These are phyloP conservation scores for Anas flavirostris DNA, from an alignment of 2,797 vertebrate genomes.

Conservation along the genomic window DNA sequence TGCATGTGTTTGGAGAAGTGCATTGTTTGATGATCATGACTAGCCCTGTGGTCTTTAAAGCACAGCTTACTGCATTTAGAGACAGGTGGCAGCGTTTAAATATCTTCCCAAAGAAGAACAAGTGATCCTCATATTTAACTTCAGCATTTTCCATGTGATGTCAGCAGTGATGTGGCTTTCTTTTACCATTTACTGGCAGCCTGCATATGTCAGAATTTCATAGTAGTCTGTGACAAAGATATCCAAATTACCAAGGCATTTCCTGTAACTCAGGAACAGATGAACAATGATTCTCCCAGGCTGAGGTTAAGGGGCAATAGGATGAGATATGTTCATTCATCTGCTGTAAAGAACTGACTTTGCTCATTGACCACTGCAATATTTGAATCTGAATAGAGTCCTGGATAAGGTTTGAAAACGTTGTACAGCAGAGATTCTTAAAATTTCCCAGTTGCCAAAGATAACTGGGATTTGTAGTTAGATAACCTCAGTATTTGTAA, in stretches of 20 bases:
- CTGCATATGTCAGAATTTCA: not conserved
- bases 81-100: not conserved
- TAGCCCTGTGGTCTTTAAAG: not conserved
- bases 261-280: not conserved
- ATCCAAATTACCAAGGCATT: not conserved
- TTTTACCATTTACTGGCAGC: not conserved
- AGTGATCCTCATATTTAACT: not conserved
- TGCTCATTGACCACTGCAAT: not conserved
- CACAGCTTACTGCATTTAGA: not conserved
- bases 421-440: not conserved
- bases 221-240: not conserved
- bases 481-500: conserved; percentile 19
- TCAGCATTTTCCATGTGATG: not conserved
- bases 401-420: not conserved
- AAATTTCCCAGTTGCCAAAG: not conserved
- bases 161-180: not conserved
- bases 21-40: rapidly evolving
- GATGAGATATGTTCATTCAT: not conserved
- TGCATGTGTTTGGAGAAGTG: not conserved
- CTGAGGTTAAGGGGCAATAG: not conserved
- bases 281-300: not conserved
- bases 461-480: conserved; percentile 15
- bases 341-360: not conserved
- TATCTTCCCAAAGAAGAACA: not conserved
- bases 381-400: not conserved